A percentile compares a stretch with the other conserved stretches of the same genome.
Conservation (phyloP, 1,140 invertebrate species). For the Xylocopa sonorina region DNA sequence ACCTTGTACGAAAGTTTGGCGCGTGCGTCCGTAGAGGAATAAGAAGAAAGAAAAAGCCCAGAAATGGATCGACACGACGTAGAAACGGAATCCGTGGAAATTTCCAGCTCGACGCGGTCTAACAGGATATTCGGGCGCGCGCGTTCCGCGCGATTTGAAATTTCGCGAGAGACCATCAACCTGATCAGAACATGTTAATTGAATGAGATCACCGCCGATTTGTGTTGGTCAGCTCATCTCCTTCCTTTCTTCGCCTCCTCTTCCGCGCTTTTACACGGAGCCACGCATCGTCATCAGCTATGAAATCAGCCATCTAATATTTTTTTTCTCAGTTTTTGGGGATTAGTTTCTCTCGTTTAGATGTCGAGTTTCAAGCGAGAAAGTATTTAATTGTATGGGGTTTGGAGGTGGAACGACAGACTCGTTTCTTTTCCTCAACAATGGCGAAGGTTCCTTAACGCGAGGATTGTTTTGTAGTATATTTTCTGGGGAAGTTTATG, state of each 20-base stretch:
- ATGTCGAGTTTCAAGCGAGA: too few relatives aligned
- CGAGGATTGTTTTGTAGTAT: too few relatives aligned
- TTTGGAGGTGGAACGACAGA: too few relatives aligned
- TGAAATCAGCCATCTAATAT: background rate
- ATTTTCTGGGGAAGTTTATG: too few relatives aligned
- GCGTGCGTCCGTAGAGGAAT: too few relatives aligned
- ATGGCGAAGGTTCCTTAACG: too few relatives aligned
- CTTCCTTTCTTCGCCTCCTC: too few relatives aligned
- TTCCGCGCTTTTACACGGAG: background rate
- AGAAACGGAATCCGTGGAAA: conserved; percentile 48
- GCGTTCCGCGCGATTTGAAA: conserved; percentile 34
- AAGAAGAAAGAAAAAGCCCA: conserved; percentile 4
- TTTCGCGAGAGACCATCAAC: conserved; percentile 39
- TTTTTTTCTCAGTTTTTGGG: too few relatives aligned
- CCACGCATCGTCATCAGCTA: background rate
- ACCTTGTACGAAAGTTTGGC: too few relatives aligned
- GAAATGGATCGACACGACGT: background rate
- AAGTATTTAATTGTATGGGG: too few relatives aligned
- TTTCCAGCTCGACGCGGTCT: conserved; percentile 62
- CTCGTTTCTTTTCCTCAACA: too few relatives aligned
- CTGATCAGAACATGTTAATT: conserved; percentile 34
- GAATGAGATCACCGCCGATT: conserved; percentile 23
- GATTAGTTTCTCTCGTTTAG: too few relatives aligned
- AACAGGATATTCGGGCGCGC: conserved; percentile 54
- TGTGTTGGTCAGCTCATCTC: background rate